Base-by-base conservation (phyloP, 64 coral and sea anemone species). In the Acropora tenuis region DNA sequence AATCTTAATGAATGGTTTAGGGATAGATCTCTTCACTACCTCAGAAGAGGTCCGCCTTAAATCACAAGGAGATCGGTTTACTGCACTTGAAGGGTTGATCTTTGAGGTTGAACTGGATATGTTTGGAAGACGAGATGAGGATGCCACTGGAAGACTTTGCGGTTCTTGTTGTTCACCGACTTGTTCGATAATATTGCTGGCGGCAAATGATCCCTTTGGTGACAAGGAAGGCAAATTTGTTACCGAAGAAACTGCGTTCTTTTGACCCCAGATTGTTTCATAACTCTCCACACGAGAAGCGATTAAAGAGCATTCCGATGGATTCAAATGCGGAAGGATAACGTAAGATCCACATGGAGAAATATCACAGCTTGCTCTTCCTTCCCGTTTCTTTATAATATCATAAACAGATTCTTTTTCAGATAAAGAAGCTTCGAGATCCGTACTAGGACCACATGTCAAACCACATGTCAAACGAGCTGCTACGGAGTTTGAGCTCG, bases 301-400 rank as follows among this genome's bases (percentile, higher is more conserved):
- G 73, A 90, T 76, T n/a, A 94, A 79, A 42, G 73, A 88, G 69
- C 83, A 44, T 58, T 94, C 92, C 2, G 87, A 85, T 66, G 79
- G 73, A 43, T 76, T 80, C 55, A 94, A 83, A 52, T 67, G 87
- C 43, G 92, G 92, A 53, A 94, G 87, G 50, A 94, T 72, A 75
- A 94, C 92, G 83, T 94, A 90, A 3, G 92, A 94, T 5, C 79
- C 81, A 46, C 68, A 78, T 3, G 92, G 87, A 43, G 92, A 94
- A 30, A 94, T 94, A 67, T 78, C 87, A 60, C 92, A 94, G 16
- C 89, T 89, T 45, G 83, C 92, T 55, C 15, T 72, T 8, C 67
- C 71, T 76, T 92, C 80, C 47, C 43, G 13, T 11, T 63, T 86
- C 71, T 84, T 53, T n/a, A 89, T 77, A 72, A 63, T 55, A n/a